Percentiles rank a stretch among this genome's conserved stretches.
Conservation (phyloP, 2,113 vertebrate species). For the Callipepla squamata region DNA sequence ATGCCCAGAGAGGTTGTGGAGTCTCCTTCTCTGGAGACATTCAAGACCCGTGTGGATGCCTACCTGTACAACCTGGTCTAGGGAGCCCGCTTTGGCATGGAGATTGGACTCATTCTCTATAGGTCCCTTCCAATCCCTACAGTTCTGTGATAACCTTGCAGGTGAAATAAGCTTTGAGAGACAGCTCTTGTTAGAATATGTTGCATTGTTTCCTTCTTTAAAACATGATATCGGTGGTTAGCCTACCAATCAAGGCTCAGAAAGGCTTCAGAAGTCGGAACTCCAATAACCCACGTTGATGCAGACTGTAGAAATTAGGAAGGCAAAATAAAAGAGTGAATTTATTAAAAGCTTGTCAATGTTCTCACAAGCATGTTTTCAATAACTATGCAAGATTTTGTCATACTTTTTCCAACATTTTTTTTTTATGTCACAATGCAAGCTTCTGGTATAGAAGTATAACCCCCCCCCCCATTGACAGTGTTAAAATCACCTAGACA, state of each 20-base stretch:
- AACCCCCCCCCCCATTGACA: neutral
- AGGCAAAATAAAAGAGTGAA: neutral
- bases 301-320: neutral
- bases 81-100: no score
- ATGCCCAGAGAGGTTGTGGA: no score
- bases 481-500: neutral
- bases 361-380: neutral
- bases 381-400: neutral
- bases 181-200: neutral
- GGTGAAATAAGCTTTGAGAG: neutral
- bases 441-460: neutral
- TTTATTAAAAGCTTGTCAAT: neutral
- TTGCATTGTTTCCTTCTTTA: neutral
- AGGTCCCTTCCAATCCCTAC: no score
- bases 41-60: no score
- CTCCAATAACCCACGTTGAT: neutral
- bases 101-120: no score
- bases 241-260: neutral
- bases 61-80: no score
- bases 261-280: neutral
- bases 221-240: neutral
- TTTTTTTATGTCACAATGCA: neutral
- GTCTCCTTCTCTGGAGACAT: no score
- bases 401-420: neutral
- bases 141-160: neutral